Base-by-base conservation (phyloP, 2,797 vertebrate genomes). In the Mastacembelus armatus region DNA sequence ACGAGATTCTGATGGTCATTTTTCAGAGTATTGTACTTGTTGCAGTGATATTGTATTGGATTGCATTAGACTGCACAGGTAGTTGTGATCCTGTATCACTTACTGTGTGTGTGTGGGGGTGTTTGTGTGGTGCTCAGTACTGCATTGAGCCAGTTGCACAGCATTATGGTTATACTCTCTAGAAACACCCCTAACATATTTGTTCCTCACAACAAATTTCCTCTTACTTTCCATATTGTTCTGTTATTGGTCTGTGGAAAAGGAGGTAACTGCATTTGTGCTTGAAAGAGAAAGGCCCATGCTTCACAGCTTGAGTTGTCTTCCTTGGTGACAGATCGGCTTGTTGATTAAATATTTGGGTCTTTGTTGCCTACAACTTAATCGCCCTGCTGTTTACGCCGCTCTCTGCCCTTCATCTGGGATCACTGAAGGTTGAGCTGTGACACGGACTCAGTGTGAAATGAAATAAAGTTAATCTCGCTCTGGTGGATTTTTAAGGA, bases 391-490 rank as follows among this genome's bases (percentile, higher is more conserved):
- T 80, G 76, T 80, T 81, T 69, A 40, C 32, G 33, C 68, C 5
- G 10, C 62, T 49, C 73, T 55, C 50, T 45, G 60, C 51, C 73
- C 72, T 65, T 71, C 78, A 48, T 69, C 47, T 16, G 60, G 40
- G 57, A 76, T 84, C 71, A 50, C 58, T 38, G 48, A 5, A 59
- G 21, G 83, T 51, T 58, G 42, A 87, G 77, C 81, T 24, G 35
- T 67, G 75, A 66, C 60, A 63, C 60, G 9, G 57, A 49, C 68
- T 71, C 68, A 47, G 43, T 55, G 70, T 63, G 71, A 81, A 76
- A 88, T 85, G 71, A 86, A 89, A 81, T 84, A 35, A 81, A 91
- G 72, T 88, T 89, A 88, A 91, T 92, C 85, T 85, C 81, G 83
- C 71, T 80, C 69, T 78, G 75, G 64, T 84, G 80, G 84, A 87